Percentiles rank a stretch among this genome's conserved stretches.
Evolutionary conservation across 2,113 vertebrate species (phyloP).

Genomic region (Oceanites oceanicus): DNA sequence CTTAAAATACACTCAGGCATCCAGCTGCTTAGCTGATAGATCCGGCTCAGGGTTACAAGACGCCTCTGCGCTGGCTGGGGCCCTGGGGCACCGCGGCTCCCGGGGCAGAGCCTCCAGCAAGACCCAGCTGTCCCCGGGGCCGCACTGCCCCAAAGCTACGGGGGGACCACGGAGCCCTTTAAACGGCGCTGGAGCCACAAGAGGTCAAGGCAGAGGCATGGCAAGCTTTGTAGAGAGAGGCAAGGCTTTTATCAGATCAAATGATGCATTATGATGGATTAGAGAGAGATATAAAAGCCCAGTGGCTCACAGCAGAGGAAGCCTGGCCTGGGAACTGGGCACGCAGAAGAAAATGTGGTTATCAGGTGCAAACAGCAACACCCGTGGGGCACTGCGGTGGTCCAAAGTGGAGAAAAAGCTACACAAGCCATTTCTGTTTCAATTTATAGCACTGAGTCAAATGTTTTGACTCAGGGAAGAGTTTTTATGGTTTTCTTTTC

Average conservation of each 20-base stretch:
- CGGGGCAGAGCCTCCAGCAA: neutral
- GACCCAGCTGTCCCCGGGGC: neutral
- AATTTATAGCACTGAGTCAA: neutral
- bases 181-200: fast-evolving
- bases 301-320: neutral
- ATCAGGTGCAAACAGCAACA: neutral
- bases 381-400: neutral
- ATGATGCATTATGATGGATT: neutral
- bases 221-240: neutral
- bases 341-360: neutral
- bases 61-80: neutral
- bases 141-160: fast-evolving
- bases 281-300: neutral
- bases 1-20: fast-evolving
- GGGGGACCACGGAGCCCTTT: neutral
- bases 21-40: neutral
- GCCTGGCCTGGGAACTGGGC: neutral
- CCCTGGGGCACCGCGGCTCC: neutral
- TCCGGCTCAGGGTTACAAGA: neutral
- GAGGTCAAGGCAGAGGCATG: neutral
- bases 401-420: neutral
- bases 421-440: neutral
- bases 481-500: neutral
- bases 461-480: neutral
- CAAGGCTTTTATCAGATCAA: neutral